phyloP scores from a whole-genome alignment of 30 jellyfish, hydroid and myxozoan species.

The Pelagia noctiluca region DNA sequence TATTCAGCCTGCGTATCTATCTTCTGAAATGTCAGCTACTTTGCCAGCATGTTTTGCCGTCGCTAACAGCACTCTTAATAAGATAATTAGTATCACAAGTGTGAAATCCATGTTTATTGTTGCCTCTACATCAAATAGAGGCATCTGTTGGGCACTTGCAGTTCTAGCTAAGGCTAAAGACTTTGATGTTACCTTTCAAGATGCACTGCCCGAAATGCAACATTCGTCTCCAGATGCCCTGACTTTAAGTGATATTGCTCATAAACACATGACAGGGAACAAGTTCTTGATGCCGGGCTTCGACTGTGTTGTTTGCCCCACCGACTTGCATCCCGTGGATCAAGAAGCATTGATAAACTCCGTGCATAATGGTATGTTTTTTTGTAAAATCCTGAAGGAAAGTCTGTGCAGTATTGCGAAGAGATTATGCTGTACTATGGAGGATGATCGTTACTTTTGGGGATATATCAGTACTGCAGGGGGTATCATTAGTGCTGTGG shows the following conservation, averaged over 20 bases:
- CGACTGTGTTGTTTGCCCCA: conserved; percentile 1
- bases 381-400: too few species aligned
- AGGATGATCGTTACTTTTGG: too few species aligned
- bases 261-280: conserved; percentile 16
- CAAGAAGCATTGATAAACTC: conserved; percentile 3
- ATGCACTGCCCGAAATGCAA: background rate
- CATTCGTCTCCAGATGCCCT: background rate
- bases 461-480: too few species aligned
- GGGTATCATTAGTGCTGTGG: too few species aligned
- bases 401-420: too few species aligned
- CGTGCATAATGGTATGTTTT: background rate
- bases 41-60: conserved; percentile 26
- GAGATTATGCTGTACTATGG: too few species aligned
- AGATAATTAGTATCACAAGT: background rate
- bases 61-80: conserved; percentile 40
- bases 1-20: conserved; percentile 16
- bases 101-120: conserved; percentile 23
- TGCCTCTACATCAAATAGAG: conserved; percentile 27
- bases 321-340: conserved; percentile 5
- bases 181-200: conserved; percentile 45
- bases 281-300: background rate
- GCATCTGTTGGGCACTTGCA: conserved; percentile 49
- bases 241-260: conserved; percentile 13
- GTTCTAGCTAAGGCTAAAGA: conserved; percentile 48
- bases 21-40: conserved; percentile 24